These are phyloP conservation scores for Diarsia mendica DNA, from an alignment of 2,888 invertebrate species.

Conservation along the genomic window DNA sequence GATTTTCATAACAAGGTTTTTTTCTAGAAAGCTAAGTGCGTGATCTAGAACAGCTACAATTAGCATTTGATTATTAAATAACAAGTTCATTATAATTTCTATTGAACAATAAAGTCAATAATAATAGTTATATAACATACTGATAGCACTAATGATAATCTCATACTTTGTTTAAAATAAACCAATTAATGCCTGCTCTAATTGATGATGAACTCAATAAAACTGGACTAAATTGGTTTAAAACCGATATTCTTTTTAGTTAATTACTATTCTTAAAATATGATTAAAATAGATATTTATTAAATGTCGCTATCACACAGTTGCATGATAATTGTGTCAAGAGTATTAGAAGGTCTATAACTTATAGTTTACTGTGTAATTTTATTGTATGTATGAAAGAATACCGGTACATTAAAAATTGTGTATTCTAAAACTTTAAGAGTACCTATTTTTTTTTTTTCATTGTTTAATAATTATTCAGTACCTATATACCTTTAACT, in stretches of 20 bases:
- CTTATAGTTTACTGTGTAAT: not conserved
- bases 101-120: not conserved
- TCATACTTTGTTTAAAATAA: not conserved
- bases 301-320: not conserved
- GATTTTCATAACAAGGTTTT: not conserved
- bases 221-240: not conserved
- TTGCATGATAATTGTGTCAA: not conserved
- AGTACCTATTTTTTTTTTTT: not conserved
- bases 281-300: not conserved
- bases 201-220: constrained; percentile 4
- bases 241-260: constrained; percentile 2
- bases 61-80: not conserved
- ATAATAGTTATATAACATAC: constrained; percentile 8
- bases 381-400: not conserved
- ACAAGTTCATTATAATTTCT: constrained; percentile 12
- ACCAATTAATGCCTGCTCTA: constrained; percentile 21
- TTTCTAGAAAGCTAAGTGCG: not conserved
- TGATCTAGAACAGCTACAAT: not conserved
- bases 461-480: not conserved
- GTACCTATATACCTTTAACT: not conserved
- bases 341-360: not conserved
- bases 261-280: not conserved
- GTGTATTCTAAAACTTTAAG: not conserved
- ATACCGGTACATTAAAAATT: too few relatives aligned
- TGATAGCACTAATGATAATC: constrained; percentile 21